Evolutionary conservation across 2,113 vertebrate genomes (phyloP), one percentile per base, ranked within the genome.

Genomic region (Gopherus flavomarginatus): DNA sequence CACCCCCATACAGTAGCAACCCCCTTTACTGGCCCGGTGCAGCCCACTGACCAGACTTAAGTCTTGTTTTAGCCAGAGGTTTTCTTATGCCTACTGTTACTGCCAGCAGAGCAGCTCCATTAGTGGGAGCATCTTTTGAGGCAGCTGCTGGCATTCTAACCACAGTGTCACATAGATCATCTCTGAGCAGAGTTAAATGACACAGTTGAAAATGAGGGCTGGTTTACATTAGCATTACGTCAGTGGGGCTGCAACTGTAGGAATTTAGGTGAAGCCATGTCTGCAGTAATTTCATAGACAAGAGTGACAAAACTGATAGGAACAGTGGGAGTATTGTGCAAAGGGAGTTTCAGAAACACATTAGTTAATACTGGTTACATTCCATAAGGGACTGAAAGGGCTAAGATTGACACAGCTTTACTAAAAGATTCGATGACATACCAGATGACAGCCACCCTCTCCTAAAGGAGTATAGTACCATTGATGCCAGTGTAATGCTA

Each of bases 361-460:
- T 57, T 11, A 22, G 27, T 14, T 82, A 86, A 47, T 53, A 78
- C 27, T 29, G 88, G 85, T 65, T 88, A 52, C 56, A 62, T 75
- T 87, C 29, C 8, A 0, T 1, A 21, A 12, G 24, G 42, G 50
- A 84, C 62, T 22, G 31, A 62, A 94, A 93, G 42, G 56, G 53
- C 26, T 35, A 4, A 83, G 87, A 56, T 8, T 52, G 65, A 2
- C 11, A 2, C 27, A 24, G 3, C 10, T 88, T 7, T 1, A 81
- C 26, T 90, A 0, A 0, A 87, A 94, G 79, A 83, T 0, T 0
- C 24, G 5, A 8, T 92, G 79, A 42, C 1, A 4, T 56, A 59
- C 1, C 24, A 44, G 47, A 62, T 83, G 13, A 59, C 24, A 49
- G 87, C 54, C 86, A 24, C 22, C 86, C 19, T 86, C 81, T 91